Evolutionary conservation across 2,888 invertebrate genomes (phyloP).

Genomic region (Drosophila infuscata): DNA sequence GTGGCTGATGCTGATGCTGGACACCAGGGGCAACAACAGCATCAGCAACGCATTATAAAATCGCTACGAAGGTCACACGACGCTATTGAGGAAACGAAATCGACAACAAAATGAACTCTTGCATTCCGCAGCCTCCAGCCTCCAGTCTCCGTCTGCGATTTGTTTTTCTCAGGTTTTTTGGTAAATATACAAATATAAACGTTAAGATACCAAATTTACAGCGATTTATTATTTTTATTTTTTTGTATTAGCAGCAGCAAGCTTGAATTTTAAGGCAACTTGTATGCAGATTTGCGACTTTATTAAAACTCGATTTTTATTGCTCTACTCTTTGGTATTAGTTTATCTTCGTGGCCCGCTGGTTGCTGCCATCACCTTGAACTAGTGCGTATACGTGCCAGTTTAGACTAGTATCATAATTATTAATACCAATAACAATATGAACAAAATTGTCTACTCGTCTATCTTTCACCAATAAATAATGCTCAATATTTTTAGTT

Average conservation of each 20-base stretch:
- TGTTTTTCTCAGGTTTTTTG: neutral
- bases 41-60: conserved; percentile 64
- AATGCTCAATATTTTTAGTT: conserved; percentile 8
- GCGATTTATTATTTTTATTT: conserved; percentile 20
- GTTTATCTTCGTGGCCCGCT: conserved; percentile 22
- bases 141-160: neutral
- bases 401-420: conserved; percentile 22
- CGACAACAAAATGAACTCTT: conserved; percentile 56
- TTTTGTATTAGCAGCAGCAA: conserved; percentile 24
- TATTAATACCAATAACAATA: conserved; percentile 7
- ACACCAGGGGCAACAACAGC: conserved; percentile 4
- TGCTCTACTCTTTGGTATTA: conserved; percentile 45
- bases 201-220: conserved; percentile 35
- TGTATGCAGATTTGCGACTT: conserved; percentile 49
- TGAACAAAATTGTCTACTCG: neutral
- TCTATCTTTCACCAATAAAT: conserved; percentile 30
- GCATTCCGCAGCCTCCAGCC: conserved; percentile 41
- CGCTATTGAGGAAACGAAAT: conserved; percentile 68
- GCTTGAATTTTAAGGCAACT: conserved; percentile 29
- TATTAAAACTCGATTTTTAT: conserved; percentile 49
- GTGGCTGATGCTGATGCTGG: conserved; percentile 14
- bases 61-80: conserved; percentile 62
- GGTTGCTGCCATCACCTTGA: conserved; percentile 56
- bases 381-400: conserved; percentile 59
- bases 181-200: conserved; percentile 9